Base-by-base conservation (phyloP, 2,888 invertebrate species). In the Cosmorhoe ocellata region DNA sequence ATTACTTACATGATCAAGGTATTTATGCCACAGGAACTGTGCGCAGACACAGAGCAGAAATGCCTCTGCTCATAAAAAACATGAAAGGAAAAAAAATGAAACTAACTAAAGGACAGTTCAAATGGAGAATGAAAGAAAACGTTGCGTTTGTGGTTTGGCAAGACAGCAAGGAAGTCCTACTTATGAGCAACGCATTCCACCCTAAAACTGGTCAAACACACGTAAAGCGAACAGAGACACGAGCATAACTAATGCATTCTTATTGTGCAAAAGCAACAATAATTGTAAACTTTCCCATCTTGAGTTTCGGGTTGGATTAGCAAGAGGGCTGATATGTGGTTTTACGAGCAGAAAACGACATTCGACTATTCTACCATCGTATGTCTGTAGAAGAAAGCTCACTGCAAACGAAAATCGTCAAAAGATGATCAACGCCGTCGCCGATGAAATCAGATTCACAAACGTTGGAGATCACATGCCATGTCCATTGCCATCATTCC, bases 131-230 rank as follows among this genome's bases (percentile, higher is more conserved):
- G 8, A 57, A 57, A 28, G 34, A 32, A 13, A 56, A 64, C 42
- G 63, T 65, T 36, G 56, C 57, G 28, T 63, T 61, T 51, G 44
- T 51, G 5, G 39, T 59, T 11, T 66, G 66, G 66, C 46, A 61
- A 49, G 63, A 66, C 22, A 64, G 27, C n/a, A 63, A 51, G 41
- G 38, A 52, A 11, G 67, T 66, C 13, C 34, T 53, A 34, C 11
- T 68, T 7, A 11, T 66, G 47, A 59, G 42, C 31, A 69, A 49
- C 34, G 64, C 60, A 10, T 65, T 67, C 11, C 61, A 67, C 27
- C 64, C 66, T 10, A 66, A 62, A 52, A 36, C 31, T 31, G 51
- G 32, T 37, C 43, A 56, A 49, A 59, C 57, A 42, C 49, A 45
- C 37, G 18, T 18, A 18, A 50, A 43, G 28, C 51, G 55, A 13